phyloP scores from a whole-genome alignment of 2,113 vertebrate species.

The Alligator mississippiensis region DNA sequence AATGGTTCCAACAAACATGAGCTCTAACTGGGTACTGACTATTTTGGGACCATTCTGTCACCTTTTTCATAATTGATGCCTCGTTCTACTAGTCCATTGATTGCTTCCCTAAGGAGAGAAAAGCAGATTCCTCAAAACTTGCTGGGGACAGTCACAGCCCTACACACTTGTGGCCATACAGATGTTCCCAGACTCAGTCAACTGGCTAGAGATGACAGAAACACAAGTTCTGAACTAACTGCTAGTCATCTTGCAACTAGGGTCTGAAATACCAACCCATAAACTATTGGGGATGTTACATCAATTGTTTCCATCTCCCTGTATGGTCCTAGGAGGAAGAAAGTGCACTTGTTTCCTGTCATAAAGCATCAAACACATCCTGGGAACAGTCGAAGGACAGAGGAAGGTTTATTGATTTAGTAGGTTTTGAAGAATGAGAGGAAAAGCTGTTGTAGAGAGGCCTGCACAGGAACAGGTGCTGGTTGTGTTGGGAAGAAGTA shows the following conservation, averaged over 20 bases:
- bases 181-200: neutral
- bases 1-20: too few relatives aligned
- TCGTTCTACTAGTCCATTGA: too few relatives aligned
- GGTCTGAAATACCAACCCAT: neutral
- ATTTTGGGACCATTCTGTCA: too few relatives aligned
- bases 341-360: neutral
- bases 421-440: neutral
- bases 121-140: neutral
- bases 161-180: neutral
- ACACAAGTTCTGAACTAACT: neutral
- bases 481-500: neutral
- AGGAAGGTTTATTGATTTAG: neutral
- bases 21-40: too few relatives aligned
- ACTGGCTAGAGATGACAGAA: neutral
- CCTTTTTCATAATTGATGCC: too few relatives aligned
- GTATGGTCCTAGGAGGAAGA: neutral
- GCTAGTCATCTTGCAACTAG: neutral
- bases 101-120: neutral
- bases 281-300: neutral
- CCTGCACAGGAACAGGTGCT: neutral
- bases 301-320: neutral
- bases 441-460: neutral
- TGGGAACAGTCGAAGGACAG: neutral
- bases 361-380: neutral
- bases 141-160: neutral